phyloP scores from a whole-genome alignment of 1,140 invertebrate species.

The Globodera ellingtonae region DNA sequence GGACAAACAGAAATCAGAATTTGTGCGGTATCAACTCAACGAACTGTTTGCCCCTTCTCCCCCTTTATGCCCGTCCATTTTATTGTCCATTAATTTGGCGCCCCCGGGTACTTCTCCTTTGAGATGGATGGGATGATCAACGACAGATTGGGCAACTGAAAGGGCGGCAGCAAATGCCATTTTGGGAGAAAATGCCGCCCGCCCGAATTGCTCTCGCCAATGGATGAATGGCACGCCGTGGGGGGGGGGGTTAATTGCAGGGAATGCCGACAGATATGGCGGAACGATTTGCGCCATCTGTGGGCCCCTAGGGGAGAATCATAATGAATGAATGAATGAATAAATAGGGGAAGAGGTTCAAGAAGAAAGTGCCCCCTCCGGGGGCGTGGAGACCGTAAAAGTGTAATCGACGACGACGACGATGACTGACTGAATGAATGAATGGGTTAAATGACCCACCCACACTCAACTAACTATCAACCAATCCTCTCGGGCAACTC shows the following conservation, averaged over 20 bases:
- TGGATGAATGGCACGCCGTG: neutral
- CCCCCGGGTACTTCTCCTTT: neutral
- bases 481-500: too few relatives aligned
- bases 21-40: too few relatives aligned
- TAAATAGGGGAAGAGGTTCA: neutral
- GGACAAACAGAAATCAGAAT: too few relatives aligned
- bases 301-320: neutral
- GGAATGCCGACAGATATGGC: conserved; percentile 15
- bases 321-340: conserved; percentile 2
- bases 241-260: conserved; percentile 11
- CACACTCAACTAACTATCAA: too few relatives aligned
- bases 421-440: neutral
- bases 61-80: too few relatives aligned
- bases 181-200: neutral
- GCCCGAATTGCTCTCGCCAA: neutral
- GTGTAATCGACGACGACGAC: conserved; percentile 2
- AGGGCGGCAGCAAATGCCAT: neutral
- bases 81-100: too few relatives aligned
- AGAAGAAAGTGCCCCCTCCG: neutral
- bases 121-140: neutral
- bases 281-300: conserved; percentile 16
- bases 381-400: neutral
- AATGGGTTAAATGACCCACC: neutral
- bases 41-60: too few relatives aligned
- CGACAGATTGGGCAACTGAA: conserved; percentile 7